Evolutionary conservation across 2,797 vertebrate genomes (phyloP).

Genomic region (Rallus crepitans): DNA sequence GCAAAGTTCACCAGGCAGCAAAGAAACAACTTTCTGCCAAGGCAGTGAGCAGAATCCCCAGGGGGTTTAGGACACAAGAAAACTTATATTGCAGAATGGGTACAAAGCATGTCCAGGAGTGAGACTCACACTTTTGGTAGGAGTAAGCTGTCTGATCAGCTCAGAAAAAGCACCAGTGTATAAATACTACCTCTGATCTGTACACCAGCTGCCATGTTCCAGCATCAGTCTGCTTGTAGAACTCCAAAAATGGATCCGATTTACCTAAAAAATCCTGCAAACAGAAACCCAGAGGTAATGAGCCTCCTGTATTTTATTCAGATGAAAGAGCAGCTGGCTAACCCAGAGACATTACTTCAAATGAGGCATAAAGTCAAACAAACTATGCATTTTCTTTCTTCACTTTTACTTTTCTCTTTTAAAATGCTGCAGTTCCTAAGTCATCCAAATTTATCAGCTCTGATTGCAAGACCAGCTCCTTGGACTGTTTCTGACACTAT

Average conservation of each 20-base stretch:
- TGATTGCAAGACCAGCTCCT: background rate
- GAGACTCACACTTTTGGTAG: background rate
- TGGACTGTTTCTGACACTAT: background rate
- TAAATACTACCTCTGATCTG: constrained; percentile 88
- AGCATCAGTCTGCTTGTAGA: constrained; percentile 86
- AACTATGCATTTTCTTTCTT: background rate
- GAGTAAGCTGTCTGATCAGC: background rate
- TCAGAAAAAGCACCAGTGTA: background rate
- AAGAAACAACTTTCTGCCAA: background rate
- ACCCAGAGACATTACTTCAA: background rate
- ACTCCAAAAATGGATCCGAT: constrained; percentile 92
- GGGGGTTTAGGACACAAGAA: background rate
- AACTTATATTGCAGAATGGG: background rate
- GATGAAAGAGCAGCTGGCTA: background rate
- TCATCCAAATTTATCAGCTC: background rate
- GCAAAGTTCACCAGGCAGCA: background rate
- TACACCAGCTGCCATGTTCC: constrained; percentile 90
- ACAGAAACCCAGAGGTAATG: background rate
- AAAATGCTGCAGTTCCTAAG: background rate
- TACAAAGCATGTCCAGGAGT: background rate
- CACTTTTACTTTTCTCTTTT: background rate
- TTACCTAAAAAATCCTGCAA: constrained; percentile 94
- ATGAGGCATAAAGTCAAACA: background rate
- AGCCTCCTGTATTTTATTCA: background rate
- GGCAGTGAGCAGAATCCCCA: background rate